Conservation (phyloP, 2,113 vertebrate species). For the Dipodomys spectabilis region DNA sequence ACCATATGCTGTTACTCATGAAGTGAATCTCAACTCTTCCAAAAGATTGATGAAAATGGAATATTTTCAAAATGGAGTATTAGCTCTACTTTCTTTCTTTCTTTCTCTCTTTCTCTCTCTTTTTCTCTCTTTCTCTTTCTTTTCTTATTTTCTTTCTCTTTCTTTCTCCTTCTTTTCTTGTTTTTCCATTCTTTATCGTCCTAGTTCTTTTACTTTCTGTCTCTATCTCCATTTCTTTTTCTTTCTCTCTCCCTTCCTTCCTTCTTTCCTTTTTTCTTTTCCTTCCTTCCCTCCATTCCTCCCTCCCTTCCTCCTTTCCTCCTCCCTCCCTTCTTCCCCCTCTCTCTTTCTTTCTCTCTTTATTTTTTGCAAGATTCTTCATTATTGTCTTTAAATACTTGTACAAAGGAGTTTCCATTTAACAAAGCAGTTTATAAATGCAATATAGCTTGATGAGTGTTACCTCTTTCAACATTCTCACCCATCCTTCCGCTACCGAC, state of each 20-base stretch:
- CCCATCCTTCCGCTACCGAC: too few relatives aligned
- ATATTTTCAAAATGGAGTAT: neutral
- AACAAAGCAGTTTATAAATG: too few relatives aligned
- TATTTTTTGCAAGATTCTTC: neutral
- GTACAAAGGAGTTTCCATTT: too few relatives aligned
- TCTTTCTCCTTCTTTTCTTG: neutral
- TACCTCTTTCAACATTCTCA: too few relatives aligned
- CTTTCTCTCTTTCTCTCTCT: neutral
- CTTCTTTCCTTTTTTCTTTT: neutral
- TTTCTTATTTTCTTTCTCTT: too few relatives aligned
- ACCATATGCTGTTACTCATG: too few relatives aligned
- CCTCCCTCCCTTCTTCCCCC: too few relatives aligned
- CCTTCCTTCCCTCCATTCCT: too few relatives aligned
- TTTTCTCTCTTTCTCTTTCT: neutral
- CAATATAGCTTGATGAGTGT: too few relatives aligned
- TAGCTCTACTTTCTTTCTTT: neutral
- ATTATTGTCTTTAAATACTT: too few relatives aligned
- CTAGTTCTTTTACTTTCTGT: neutral
- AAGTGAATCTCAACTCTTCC: neutral
- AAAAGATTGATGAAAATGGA: neutral
- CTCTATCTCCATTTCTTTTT: neutral
- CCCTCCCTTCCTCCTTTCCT: too few relatives aligned
- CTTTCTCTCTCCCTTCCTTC: neutral
- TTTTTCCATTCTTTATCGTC: too few relatives aligned
- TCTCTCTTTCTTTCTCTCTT: neutral